phyloP scores from a whole-genome alignment of 2,113 vertebrate genomes.

The Pelobates fuscus region DNA sequence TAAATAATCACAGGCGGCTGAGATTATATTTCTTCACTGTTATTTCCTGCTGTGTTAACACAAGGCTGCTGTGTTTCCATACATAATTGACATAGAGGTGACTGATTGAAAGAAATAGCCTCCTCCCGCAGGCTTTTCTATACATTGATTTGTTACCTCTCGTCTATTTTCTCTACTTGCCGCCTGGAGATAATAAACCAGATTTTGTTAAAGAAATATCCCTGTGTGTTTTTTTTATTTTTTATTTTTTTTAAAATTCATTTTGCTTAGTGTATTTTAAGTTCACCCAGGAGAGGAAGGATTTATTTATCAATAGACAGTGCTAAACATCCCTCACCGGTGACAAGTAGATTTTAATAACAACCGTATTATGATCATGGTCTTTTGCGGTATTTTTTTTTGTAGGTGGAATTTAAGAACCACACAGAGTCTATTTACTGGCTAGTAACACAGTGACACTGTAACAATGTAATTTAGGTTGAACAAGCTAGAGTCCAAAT shows the following conservation, averaged over 20 bases:
- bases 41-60: conserved; percentile 21
- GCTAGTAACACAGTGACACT: not conserved
- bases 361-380: not conserved
- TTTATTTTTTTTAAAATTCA: conserved; percentile 21
- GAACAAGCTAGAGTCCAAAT: too few species aligned
- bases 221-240: not conserved
- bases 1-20: conserved; percentile 34
- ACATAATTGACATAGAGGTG: conserved; percentile 46
- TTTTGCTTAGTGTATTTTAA: conserved; percentile 18
- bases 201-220: not conserved
- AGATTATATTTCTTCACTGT: conserved; percentile 27
- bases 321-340: not conserved
- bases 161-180: not conserved
- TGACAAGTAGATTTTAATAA: conserved; percentile 43
- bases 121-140: not conserved
- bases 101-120: conserved; percentile 34
- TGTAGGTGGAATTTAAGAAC: conserved; percentile 29
- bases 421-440: not conserved
- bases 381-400: not conserved
- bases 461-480: too few species aligned
- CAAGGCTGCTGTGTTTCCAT: conserved; percentile 20
- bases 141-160: conserved; percentile 22
- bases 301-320: not conserved
- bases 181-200: conserved; percentile 13
- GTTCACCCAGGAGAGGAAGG: not conserved